Evolutionary conservation across 1,140 invertebrate genomes (phyloP).

Genomic region (Alviniconcha marisindica): DNA sequence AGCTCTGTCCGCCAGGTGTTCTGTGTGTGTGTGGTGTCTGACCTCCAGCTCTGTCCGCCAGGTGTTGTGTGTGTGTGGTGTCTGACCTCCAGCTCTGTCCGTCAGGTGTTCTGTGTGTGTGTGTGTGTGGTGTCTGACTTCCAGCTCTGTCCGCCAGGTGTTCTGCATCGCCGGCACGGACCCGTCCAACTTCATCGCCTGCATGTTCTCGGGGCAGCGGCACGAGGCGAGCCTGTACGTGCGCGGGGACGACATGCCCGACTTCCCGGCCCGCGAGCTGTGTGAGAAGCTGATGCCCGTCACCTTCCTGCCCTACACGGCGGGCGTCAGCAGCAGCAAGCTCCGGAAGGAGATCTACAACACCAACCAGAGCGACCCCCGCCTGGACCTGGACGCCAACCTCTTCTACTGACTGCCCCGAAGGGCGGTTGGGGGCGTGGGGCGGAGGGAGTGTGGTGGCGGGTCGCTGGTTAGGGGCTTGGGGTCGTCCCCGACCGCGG

Average conservation of each 20-base stretch:
- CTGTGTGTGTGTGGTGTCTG: too few relatives aligned
- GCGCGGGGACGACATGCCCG: slow-evolving; percentile 71
- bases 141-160: slow-evolving; percentile 57
- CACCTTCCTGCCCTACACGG: slow-evolving; percentile 71
- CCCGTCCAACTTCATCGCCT: slow-evolving; percentile 66
- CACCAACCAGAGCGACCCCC: slow-evolving; percentile 19
- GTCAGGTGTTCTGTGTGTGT: too few relatives aligned
- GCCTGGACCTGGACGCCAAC: slow-evolving; percentile 31
- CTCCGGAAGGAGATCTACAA: slow-evolving; percentile 65
- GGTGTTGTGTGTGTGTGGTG: too few relatives aligned
- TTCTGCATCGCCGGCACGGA: slow-evolving; percentile 71
- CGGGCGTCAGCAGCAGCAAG: slow-evolving; percentile 67
- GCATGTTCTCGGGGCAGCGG: slow-evolving; percentile 56
- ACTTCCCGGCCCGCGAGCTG: slow-evolving; percentile 68
- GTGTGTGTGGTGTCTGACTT: too few relatives aligned
- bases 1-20: too few relatives aligned
- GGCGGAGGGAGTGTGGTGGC: too few relatives aligned
- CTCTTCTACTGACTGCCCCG: slow-evolving; percentile 40
- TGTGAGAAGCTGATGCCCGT: slow-evolving; percentile 70
- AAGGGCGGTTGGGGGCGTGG: neutral
- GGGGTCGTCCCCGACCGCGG: too few relatives aligned
- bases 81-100: too few relatives aligned
- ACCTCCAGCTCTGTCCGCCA: too few relatives aligned
- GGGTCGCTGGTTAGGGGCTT: too few relatives aligned
- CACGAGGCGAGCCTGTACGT: slow-evolving; percentile 64